phyloP scores from a whole-genome alignment of 1,140 invertebrate genomes.

The Harpegnathos saltator region DNA sequence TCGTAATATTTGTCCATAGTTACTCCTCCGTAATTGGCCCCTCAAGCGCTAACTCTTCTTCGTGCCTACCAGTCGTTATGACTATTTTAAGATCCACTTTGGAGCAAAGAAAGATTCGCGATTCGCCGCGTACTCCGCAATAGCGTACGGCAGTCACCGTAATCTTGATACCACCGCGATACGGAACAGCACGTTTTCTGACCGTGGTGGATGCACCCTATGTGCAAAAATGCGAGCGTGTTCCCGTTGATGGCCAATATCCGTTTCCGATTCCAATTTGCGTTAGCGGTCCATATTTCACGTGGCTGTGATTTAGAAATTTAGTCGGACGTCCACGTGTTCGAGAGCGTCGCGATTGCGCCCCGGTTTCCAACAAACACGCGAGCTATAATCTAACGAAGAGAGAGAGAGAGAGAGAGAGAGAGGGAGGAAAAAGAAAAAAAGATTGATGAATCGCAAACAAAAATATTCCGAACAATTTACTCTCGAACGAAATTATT shows the following conservation, averaged over 20 bases:
- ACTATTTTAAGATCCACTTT: constrained; percentile 14
- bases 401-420: too few relatives aligned
- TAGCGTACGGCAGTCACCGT: neutral
- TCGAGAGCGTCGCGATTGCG: neutral
- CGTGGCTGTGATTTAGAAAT: neutral
- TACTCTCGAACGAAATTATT: too few relatives aligned
- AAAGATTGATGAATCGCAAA: too few relatives aligned
- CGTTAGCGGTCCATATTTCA: neutral
- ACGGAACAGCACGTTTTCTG: constrained; percentile 51
- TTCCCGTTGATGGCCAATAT: constrained; percentile 1
- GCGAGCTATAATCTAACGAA: too few relatives aligned
- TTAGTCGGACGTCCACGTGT: neutral
- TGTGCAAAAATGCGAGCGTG: neutral
- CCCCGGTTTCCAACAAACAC: too few relatives aligned
- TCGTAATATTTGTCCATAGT: neutral
- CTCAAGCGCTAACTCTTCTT: neutral
- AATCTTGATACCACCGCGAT: constrained; percentile 20
- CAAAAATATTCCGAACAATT: too few relatives aligned
- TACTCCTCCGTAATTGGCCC: neutral
- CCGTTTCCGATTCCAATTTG: constrained; percentile 10
- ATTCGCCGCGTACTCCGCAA: neutral
- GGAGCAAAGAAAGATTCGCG: neutral
- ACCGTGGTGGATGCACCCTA: neutral
- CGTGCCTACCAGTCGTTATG: neutral
- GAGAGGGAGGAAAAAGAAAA: too few relatives aligned